A percentile compares a stretch with the other conserved stretches of the same genome.
phyloP scores from a whole-genome alignment of 1,140 invertebrate genomes.

The Acromyrmex echinatior region DNA sequence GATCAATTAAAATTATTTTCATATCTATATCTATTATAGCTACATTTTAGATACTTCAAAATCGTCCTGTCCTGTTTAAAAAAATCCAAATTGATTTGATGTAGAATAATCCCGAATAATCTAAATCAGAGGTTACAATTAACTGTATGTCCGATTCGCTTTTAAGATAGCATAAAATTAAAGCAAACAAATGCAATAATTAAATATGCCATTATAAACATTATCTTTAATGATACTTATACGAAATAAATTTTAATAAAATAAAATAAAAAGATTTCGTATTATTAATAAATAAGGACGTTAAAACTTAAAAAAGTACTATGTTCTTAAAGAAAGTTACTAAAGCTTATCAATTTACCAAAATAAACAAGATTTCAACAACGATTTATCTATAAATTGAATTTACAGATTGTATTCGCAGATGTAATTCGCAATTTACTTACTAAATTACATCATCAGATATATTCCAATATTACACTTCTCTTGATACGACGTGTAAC shows the following conservation, averaged over 20 bases:
- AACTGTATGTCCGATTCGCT: too few relatives aligned
- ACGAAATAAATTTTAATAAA: background rate
- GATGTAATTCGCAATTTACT: background rate
- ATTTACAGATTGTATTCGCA: background rate
- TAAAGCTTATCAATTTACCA: background rate
- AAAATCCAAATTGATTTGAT: too few relatives aligned
- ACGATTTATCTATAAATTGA: background rate
- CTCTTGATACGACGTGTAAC: background rate
- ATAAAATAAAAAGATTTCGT: background rate
- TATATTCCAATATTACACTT: conserved; percentile 26
- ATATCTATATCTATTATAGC: too few relatives aligned
- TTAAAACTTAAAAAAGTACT: background rate
- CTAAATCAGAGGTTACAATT: too few relatives aligned
- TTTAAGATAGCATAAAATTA: background rate
- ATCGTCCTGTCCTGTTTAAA: too few relatives aligned
- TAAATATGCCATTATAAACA: background rate
- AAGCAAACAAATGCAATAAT: background rate
- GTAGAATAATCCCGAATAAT: too few relatives aligned
- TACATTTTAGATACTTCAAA: too few relatives aligned
- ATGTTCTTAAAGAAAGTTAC: background rate
- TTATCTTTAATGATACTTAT: background rate
- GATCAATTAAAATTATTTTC: too few relatives aligned
- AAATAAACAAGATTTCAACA: background rate
- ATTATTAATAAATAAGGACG: background rate
- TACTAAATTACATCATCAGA: background rate